Percentiles rank a stretch among this genome's conserved stretches.
Conservation (phyloP, 2,113 vertebrate species). For the Electrona antarctica region DNA sequence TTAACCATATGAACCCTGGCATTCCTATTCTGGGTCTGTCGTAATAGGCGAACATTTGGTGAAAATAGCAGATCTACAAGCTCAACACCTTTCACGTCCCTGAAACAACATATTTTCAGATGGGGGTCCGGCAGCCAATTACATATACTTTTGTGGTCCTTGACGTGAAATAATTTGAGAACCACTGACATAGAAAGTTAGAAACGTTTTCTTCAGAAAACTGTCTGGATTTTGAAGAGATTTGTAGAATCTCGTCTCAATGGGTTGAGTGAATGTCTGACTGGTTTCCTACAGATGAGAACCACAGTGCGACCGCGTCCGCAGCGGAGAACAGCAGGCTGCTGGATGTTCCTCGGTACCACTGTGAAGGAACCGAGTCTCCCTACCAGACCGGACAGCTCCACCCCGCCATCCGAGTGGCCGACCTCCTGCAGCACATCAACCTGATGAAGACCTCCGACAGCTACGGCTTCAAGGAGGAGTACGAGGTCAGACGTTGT, state of each 20-base stretch:
- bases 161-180: too few species aligned
- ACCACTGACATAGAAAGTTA: background rate
- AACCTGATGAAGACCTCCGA: conserved; percentile 99
- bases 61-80: too few species aligned
- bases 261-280: background rate
- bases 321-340: conserved; percentile 92
- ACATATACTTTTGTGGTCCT: too few species aligned
- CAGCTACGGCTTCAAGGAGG: conserved; percentile 99
- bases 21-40: too few species aligned
- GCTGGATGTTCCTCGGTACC: conserved; percentile 94
- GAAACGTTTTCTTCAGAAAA: background rate
- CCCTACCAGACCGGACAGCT: conserved; percentile 98
- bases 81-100: too few species aligned
- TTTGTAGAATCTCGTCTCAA: background rate
- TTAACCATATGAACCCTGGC: too few species aligned
- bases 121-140: too few species aligned
- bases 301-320: conserved; percentile 88
- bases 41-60: too few species aligned
- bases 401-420: conserved; percentile 96
- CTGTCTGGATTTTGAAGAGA: background rate
- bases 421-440: conserved; percentile 96
- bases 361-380: conserved; percentile 96
- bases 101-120: too few species aligned
- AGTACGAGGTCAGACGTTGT: conserved; percentile 89
- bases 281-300: conserved; percentile 84